Evolutionary conservation across 2,797 vertebrate species (phyloP).

Genomic region (Enteromius thamalakanensis): DNA sequence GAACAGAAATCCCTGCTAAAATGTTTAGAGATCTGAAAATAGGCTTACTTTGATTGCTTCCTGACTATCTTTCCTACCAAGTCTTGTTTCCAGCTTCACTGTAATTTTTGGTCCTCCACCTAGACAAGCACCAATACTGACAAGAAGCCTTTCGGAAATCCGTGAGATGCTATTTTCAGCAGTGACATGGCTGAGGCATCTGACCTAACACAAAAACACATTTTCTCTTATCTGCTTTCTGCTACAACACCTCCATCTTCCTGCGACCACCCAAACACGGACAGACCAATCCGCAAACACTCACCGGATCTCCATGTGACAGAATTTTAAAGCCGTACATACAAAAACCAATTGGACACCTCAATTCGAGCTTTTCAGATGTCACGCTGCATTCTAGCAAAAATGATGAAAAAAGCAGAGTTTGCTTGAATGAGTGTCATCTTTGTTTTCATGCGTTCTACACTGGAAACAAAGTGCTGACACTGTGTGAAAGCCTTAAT

Average conservation of each 20-base stretch:
- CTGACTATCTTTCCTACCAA: background rate
- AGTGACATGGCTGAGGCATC: constrained; percentile 7
- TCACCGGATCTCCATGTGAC: constrained; percentile 15
- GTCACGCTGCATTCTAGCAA: constrained; percentile 60
- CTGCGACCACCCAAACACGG: background rate
- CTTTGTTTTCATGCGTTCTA: constrained; percentile 72
- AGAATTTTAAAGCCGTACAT: constrained; percentile 48
- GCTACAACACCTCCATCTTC: constrained; percentile 10
- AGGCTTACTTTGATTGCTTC: background rate
- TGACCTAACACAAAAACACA: constrained; percentile 17
- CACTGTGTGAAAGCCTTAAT: constrained; percentile 74
- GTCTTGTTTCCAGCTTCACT: background rate
- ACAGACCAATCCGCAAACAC: constrained; percentile 15
- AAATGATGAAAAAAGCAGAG: constrained; percentile 57
- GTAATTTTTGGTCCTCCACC: background rate
- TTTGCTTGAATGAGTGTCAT: constrained; percentile 66
- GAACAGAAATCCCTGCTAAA: background rate
- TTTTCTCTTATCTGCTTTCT: constrained; percentile 28
- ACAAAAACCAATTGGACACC: constrained; percentile 55
- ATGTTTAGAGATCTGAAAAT: background rate
- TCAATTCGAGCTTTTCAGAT: constrained; percentile 58
- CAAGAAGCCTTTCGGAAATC: background rate
- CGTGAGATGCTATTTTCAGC: background rate
- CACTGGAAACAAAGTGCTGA: constrained; percentile 66
- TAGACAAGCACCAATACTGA: background rate